These are phyloP conservation scores for Dipodomys merriami DNA, from an alignment of 2,113 vertebrate genomes.

Conservation along the genomic window DNA sequence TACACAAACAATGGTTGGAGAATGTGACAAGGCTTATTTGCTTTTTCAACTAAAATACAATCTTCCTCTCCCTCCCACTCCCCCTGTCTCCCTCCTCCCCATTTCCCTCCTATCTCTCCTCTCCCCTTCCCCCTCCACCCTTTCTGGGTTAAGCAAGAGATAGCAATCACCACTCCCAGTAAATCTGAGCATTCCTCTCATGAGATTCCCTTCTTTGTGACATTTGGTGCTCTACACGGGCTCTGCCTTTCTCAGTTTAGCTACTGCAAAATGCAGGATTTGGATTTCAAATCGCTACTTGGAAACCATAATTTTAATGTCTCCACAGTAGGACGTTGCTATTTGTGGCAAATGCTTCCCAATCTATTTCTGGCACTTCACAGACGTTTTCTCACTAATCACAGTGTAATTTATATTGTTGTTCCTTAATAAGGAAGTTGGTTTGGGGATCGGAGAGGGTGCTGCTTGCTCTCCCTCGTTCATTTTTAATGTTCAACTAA, in stretches of 20 bases:
- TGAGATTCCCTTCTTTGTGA: not conserved
- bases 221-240: not conserved
- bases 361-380: constrained; percentile 43
- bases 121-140: not conserved
- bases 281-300: constrained; percentile 36
- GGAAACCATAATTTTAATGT: constrained; percentile 58
- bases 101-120: too few species aligned
- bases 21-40: not conserved
- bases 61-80: too few species aligned
- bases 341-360: constrained; percentile 48
- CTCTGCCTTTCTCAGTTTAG: not conserved
- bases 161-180: not conserved
- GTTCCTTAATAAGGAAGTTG: constrained; percentile 4
- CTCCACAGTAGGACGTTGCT: constrained; percentile 40
- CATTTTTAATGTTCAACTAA: not conserved
- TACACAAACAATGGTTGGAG: not conserved
- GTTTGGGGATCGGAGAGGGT: not conserved
- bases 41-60: not conserved
- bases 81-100: too few species aligned
- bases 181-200: not conserved
- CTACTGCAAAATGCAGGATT: not conserved
- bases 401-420: not conserved
- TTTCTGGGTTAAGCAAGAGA: not conserved
- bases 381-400: constrained; percentile 50
- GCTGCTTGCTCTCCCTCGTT: not conserved